A percentile compares a stretch with the other conserved stretches of the same genome.
These are phyloP conservation scores for Megalops atlanticus DNA, from an alignment of 2,113 vertebrate genomes.

Conservation along the genomic window DNA sequence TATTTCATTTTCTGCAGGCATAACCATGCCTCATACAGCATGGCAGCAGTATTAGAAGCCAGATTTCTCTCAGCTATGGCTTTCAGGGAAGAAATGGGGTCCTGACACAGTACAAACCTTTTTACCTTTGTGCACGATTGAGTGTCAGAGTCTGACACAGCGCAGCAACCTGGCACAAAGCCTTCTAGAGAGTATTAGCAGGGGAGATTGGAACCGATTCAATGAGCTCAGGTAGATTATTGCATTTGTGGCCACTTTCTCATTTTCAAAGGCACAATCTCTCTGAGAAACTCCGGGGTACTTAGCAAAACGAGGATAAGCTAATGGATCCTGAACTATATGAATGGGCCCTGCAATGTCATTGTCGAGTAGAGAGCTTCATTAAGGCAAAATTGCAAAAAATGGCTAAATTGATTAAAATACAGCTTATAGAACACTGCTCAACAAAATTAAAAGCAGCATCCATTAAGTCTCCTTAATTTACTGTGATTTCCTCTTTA, in stretches of 20 bases:
- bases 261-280: slow-evolving; percentile 64
- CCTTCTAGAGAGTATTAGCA: not conserved
- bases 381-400: slow-evolving; percentile 51
- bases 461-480: slow-evolving; percentile 56
- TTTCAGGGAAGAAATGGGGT: slow-evolving; percentile 2
- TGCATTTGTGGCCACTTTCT: slow-evolving; percentile 35
- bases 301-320: slow-evolving; percentile 55
- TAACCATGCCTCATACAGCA: not conserved
- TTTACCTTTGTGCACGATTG: slow-evolving; percentile 14
- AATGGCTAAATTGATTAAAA: slow-evolving; percentile 55
- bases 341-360: slow-evolving; percentile 33
- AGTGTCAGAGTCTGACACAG: not conserved
- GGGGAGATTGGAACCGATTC: not conserved
- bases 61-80: not conserved
- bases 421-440: slow-evolving; percentile 54
- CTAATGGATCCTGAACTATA: slow-evolving; percentile 47
- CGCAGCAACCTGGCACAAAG: not conserved
- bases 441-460: slow-evolving; percentile 59
- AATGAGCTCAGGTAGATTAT: slow-evolving; percentile 30
- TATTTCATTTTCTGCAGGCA: slow-evolving; percentile 4
- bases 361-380: slow-evolving; percentile 50
- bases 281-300: not conserved
- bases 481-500: slow-evolving; percentile 43
- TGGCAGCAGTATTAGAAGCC: not conserved
- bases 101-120: slow-evolving; percentile 6